Conservation (phyloP, 2,797 vertebrate species). For the Neosilurus mollespiculum region DNA sequence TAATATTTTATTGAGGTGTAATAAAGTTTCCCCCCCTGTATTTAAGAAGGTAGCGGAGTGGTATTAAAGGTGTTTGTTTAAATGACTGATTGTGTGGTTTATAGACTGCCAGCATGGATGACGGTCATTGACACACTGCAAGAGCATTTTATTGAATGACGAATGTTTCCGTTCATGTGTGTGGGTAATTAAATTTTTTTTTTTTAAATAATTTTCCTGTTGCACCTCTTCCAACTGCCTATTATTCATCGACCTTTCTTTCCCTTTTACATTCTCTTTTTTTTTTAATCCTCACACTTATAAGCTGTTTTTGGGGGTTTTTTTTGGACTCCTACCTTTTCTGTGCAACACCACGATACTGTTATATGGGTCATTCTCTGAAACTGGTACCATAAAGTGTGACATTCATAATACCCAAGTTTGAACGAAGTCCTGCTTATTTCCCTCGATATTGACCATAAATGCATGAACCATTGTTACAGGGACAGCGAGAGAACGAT, state of each 20-base stretch:
- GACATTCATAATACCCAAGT: no score
- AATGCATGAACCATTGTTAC: no score
- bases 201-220: slow-evolving; percentile 47
- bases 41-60: slow-evolving; percentile 44
- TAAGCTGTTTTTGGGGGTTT: not conserved
- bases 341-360: not conserved
- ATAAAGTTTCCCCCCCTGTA: slow-evolving; percentile 32
- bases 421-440: no score
- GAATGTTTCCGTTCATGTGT: not conserved
- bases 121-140: slow-evolving; percentile 34
- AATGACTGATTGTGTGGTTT: slow-evolving; percentile 40
- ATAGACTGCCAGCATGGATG: not conserved
- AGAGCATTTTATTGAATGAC: slow-evolving; percentile 3
- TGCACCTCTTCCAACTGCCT: slow-evolving; percentile 15
- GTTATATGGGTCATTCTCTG: not conserved
- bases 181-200: no score
- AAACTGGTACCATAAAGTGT: no score
- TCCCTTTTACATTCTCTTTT: not conserved
- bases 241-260: no score
- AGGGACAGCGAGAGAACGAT: no score
- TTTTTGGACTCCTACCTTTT: not conserved
- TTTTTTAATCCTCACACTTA: not conserved
- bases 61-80: slow-evolving; percentile 50
- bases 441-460: no score
- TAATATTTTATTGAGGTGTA: slow-evolving; percentile 24